These are phyloP conservation scores for Ochotona curzoniae DNA, from an alignment of 2,113 vertebrate species.

Conservation along the genomic window DNA sequence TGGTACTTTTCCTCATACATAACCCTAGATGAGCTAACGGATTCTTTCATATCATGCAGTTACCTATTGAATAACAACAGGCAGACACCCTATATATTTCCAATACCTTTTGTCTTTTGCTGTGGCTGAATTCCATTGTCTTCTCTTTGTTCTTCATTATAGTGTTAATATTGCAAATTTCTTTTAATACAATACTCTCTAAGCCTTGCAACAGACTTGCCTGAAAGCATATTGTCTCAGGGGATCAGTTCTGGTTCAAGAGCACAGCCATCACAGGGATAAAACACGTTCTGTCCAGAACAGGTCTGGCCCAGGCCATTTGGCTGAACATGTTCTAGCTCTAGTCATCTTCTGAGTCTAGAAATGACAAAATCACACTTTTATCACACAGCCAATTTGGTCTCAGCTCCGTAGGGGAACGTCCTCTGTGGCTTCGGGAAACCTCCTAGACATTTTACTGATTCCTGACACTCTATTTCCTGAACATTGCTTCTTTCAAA, in stretches of 20 bases:
- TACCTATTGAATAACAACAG: neutral
- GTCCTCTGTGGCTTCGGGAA: neutral
- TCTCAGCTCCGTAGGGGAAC: neutral
- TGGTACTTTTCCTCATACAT: neutral
- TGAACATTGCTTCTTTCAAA: neutral
- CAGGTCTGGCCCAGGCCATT: neutral
- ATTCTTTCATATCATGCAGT: neutral
- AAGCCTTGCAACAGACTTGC: neutral
- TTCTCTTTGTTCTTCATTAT: slow-evolving; percentile 28
- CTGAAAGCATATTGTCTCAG: neutral
- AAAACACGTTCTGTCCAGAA: neutral
- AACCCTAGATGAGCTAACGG: neutral
- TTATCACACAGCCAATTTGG: neutral
- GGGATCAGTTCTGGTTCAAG: neutral
- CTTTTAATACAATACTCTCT: neutral
- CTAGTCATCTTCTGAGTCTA: neutral
- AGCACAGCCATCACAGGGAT: neutral
- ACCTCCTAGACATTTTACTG: neutral
- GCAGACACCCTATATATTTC: neutral
- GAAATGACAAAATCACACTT: neutral
- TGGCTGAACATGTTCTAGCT: accelerated
- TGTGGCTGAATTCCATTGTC: neutral
- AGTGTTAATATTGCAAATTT: neutral
- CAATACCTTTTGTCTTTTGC: neutral
- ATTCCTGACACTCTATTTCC: neutral